Base-by-base conservation (phyloP, 2,113 vertebrate genomes). In the Struthio camelus region DNA sequence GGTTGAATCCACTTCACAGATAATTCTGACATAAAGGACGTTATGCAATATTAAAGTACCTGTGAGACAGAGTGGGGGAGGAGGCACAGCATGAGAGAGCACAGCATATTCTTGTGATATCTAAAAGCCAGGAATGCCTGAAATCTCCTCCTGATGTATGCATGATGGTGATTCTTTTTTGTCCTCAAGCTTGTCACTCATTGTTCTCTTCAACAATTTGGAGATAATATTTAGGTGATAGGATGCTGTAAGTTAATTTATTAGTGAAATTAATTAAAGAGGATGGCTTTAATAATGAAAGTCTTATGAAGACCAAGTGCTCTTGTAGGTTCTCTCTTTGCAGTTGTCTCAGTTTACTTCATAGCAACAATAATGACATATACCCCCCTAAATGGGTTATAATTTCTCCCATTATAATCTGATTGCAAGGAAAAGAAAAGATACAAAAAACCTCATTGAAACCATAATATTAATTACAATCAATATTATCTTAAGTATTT, bases 401-500 rank as follows among this genome's bases (percentile, higher is more conserved):
- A 9, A 1, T 51, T 58, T 85, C 82, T 85, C 30, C 50, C 59
- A 8, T 17, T 67, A 42, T 30, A 90, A 83, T 73, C 12, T 62
- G 19, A 77, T 34, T 4, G 23, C 61, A 80, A 92, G 16, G 10
- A 73, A 80, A 94, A 80, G 3, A 51, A n/a, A 66, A 89, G 44
- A 70, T 30, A n/a, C 16, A 80, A 58, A 87, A 50, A 38, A 50
- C 16, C 13, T 1, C 16, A 11, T 34, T 86, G 71, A 69, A 80
- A n/a, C 5, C 11, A 70, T 27, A 24, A 14, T 38, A 11, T 16
- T 82, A 66, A 77, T 54, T 58, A 36, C 38, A 66, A 69, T 4
- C 0, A 0, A 71, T 42, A 51, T 1, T 19, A 28, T 34, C 5
- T 42, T 6, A 87, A 93, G 34, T 20, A 62, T 5, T 56, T 93